A percentile compares a stretch with the other conserved stretches of the same genome.
These are phyloP conservation scores for Lamellibrachia luymesi DNA, from an alignment of 1,140 invertebrate species.

Conservation along the genomic window DNA sequence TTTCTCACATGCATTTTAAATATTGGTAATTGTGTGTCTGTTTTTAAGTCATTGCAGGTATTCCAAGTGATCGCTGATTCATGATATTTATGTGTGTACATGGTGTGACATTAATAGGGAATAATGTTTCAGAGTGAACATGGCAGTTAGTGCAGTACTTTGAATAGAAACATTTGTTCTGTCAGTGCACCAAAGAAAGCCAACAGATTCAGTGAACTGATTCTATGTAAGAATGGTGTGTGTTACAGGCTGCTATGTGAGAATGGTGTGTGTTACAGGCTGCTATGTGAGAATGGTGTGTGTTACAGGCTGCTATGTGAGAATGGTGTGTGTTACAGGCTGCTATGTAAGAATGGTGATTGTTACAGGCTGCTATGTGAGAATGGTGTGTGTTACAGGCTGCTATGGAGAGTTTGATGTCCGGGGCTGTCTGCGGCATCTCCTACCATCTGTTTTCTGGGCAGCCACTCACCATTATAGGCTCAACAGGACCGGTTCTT, in stretches of 20 bases:
- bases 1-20: too few species aligned
- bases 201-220: too few species aligned
- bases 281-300: conserved; percentile 13
- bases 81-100: too few species aligned
- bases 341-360: neutral
- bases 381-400: conserved; percentile 61
- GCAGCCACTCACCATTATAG: conserved; percentile 95
- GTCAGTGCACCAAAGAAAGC: too few species aligned
- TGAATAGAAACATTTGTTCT: neutral
- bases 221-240: too few species aligned
- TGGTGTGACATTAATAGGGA: too few species aligned
- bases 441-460: conserved; percentile 96
- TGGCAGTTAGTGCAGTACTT: neutral
- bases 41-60: neutral
- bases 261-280: neutral
- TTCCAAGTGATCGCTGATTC: neutral
- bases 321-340: too few species aligned
- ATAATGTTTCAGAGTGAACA: neutral
- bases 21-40: too few species aligned
- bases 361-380: neutral
- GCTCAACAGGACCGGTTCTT: conserved; percentile 95
- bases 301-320: conserved; percentile 70
- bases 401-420: conserved; percentile 94
- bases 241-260: neutral
- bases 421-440: conserved; percentile 92